These are phyloP conservation scores for Oryzias celebensis DNA, from an alignment of 2,113 vertebrate genomes.

Conservation along the genomic window DNA sequence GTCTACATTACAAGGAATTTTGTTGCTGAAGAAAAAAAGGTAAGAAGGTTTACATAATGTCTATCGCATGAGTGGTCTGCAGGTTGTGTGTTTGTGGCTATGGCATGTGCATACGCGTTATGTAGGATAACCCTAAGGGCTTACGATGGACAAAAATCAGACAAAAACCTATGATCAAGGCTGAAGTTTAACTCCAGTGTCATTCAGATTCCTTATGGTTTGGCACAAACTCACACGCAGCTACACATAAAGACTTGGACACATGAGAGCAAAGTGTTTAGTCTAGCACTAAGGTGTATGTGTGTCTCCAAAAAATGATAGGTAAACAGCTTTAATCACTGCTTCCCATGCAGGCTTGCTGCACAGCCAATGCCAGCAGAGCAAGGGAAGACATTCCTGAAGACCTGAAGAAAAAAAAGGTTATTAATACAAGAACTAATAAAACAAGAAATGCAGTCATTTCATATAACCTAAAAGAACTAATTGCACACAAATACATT, in stretches of 20 bases:
- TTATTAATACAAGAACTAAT: constrained; percentile 11
- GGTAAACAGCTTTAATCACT: constrained; percentile 58
- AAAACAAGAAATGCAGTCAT: constrained; percentile 48
- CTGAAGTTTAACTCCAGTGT: constrained; percentile 14
- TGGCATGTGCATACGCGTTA: neutral
- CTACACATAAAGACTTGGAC: constrained; percentile 16
- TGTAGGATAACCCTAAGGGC: neutral
- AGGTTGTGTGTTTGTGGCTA: no score
- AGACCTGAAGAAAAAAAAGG: constrained; percentile 3
- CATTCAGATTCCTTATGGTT: constrained; percentile 21
- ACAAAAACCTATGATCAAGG: constrained; percentile 13
- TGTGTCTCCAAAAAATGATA: constrained; percentile 24
- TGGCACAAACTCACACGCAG: constrained; percentile 7
- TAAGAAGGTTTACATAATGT: no score
- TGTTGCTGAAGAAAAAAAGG: constrained; percentile 2
- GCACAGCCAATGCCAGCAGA: constrained; percentile 55
- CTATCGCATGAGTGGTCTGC: no score
- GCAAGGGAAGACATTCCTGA: constrained; percentile 16
- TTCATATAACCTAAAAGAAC: constrained; percentile 38
- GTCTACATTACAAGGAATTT: constrained; percentile 12
- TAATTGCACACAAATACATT: constrained; percentile 67
- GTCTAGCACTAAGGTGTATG: constrained; percentile 35
- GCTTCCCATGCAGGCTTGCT: constrained; percentile 41
- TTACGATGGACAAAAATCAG: constrained; percentile 8
- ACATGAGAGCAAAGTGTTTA: constrained; percentile 28